A percentile compares a stretch with the other conserved stretches of the same genome.
Conservation (phyloP, 2,797 vertebrate genomes). For the Tachyglossus aculeatus region DNA sequence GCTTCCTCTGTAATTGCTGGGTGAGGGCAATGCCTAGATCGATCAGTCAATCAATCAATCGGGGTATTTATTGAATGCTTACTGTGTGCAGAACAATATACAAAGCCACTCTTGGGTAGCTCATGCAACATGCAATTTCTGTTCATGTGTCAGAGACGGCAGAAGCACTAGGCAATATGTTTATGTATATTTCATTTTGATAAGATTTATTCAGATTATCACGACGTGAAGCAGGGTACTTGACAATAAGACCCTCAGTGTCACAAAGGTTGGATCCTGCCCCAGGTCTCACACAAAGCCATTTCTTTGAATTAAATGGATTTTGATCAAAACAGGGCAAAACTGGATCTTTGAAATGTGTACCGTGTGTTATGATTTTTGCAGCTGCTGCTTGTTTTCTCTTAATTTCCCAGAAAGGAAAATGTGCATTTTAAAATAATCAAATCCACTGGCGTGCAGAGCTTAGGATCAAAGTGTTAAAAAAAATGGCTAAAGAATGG, state of each 20-base stretch:
- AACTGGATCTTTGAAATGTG: conserved; percentile 31
- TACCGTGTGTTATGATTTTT: conserved; percentile 32
- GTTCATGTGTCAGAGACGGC: conserved; percentile 21
- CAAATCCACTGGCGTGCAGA: background rate
- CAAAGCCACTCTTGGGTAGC: background rate
- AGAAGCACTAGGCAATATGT: conserved; percentile 1
- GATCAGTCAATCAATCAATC: no score
- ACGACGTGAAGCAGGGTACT: conserved; percentile 17
- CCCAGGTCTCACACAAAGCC: conserved; percentile 4
- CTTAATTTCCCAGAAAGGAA: conserved; percentile 20
- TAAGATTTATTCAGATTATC: conserved; percentile 20
- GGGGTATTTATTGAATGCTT: no score
- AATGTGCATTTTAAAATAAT: conserved; percentile 32
- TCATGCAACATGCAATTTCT: conserved; percentile 6
- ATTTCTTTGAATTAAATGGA: conserved; percentile 35
- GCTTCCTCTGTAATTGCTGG: background rate
- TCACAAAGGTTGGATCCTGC: background rate
- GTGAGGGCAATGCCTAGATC: background rate
- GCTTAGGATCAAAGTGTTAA: background rate
- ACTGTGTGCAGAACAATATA: no score
- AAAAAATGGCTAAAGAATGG: no score
- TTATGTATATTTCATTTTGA: conserved; percentile 21
- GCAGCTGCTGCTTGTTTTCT: conserved; percentile 30
- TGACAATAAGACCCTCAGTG: background rate
- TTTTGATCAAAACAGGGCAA: conserved; percentile 28